Conservation (phyloP, 2,113 vertebrate species). For the Apodemus speciosus region DNA sequence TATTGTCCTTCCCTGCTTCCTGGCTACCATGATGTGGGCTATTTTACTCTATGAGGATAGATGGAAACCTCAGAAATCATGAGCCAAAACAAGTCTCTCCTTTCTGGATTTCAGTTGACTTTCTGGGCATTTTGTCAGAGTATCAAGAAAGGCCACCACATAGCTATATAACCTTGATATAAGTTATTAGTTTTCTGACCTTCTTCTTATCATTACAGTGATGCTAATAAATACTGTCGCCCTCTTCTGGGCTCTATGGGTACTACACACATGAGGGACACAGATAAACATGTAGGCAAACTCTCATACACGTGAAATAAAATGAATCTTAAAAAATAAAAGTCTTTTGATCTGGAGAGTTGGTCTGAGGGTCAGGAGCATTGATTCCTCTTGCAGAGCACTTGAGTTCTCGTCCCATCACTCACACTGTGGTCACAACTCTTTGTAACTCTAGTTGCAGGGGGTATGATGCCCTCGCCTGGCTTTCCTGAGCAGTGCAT, state of each 20-base stretch:
- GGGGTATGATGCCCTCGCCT: not conserved
- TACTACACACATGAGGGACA: not conserved
- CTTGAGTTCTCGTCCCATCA: not conserved
- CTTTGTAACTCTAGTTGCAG: not conserved
- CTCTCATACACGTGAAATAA: not conserved
- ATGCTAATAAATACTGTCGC: not conserved
- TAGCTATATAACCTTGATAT: not conserved
- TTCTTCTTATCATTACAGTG: not conserved
- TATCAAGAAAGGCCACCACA: not conserved
- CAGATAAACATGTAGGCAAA: not conserved
- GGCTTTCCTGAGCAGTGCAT: not conserved
- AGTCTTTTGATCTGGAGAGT: not conserved
- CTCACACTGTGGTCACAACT: too few species aligned
- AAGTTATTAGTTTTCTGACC: not conserved
- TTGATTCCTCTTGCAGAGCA: not conserved
- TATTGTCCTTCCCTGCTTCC: not conserved
- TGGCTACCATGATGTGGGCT: not conserved
- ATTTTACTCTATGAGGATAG: not conserved
- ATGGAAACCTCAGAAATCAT: not conserved
- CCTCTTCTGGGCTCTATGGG: not conserved
- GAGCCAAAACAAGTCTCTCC: not conserved
- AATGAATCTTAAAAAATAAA: not conserved
- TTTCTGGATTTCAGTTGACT: not conserved
- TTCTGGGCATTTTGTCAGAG: not conserved
- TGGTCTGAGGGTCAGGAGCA: not conserved